Conservation (phyloP, 2,888 invertebrate species). For the Aplocera efformata region DNA sequence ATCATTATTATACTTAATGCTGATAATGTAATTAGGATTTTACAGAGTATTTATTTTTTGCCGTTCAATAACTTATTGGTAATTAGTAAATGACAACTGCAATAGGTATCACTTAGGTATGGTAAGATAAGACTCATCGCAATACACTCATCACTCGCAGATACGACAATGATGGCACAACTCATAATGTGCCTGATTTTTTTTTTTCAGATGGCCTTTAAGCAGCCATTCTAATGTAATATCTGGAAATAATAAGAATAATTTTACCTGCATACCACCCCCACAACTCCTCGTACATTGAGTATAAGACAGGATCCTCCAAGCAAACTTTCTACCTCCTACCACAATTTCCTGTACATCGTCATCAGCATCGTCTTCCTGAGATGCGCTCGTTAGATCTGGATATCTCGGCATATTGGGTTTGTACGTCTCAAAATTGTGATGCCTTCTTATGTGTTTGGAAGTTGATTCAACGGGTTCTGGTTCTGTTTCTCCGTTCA, state of each 20-base stretch:
- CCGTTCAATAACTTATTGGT: no score
- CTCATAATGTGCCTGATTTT: no score
- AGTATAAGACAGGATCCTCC: conserved; percentile 89
- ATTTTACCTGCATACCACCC: conserved; percentile 84
- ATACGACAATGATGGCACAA: no score
- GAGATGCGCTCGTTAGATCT: conserved; percentile 39
- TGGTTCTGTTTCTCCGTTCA: conserved; percentile 61
- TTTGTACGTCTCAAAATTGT: conserved; percentile 50
- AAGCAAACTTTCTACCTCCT: conserved; percentile 80
- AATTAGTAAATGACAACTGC: no score
- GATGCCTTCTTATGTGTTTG: conserved; percentile 64
- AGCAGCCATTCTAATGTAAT: no score
- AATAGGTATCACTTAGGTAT: no score
- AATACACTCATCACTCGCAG: no score
- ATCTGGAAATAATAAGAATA: not conserved
- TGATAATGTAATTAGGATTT: no score
- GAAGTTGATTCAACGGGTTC: conserved; percentile 51
- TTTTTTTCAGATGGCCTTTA: no score
- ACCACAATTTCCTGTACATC: conserved; percentile 58
- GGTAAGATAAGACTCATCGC: no score
- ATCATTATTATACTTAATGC: no score
- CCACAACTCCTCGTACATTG: conserved; percentile 91
- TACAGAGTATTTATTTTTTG: no score
- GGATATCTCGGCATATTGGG: conserved; percentile 36
- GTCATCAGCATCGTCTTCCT: conserved; percentile 42